Evolutionary conservation across 1,140 invertebrate genomes (phyloP).

Genomic region (Apis cerana): DNA sequence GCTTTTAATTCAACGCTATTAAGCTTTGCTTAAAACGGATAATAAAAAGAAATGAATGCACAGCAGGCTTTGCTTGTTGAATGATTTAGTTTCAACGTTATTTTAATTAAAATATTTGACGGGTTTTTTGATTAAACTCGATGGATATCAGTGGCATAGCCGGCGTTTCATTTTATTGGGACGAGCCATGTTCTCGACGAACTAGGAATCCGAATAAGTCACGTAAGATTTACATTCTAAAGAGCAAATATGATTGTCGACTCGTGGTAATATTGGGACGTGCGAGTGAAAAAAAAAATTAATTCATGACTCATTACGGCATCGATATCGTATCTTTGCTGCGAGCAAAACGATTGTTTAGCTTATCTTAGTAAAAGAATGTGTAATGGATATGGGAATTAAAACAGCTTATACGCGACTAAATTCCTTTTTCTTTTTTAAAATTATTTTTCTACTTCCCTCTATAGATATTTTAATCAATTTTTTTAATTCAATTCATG

Average conservation of each 20-base stretch:
- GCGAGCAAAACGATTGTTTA: slow-evolving; percentile 45
- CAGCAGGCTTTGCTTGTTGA: slow-evolving; percentile 1
- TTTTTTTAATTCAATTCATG: not conserved
- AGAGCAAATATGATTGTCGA: slow-evolving; percentile 2
- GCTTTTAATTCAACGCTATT: not conserved
- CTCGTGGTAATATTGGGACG: not conserved
- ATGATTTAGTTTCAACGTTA: not conserved
- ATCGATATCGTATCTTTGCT: slow-evolving; percentile 68
- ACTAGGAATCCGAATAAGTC: slow-evolving; percentile 24
- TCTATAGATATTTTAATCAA: not conserved
- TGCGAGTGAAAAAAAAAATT: slow-evolving; percentile 19
- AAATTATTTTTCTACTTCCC: slow-evolving; percentile 5
- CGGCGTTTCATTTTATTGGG: slow-evolving; percentile 35
- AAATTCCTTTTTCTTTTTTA: slow-evolving; percentile 1
- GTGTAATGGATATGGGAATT: slow-evolving; percentile 23
- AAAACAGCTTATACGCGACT: slow-evolving; percentile 6
- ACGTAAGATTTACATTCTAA: slow-evolving; percentile 45
- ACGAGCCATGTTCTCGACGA: slow-evolving; percentile 37
- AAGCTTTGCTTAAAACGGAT: slow-evolving; percentile 9
- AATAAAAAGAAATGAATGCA: not conserved
- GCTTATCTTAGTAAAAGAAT: slow-evolving; percentile 58
- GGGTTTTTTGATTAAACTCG: slow-evolving; percentile 36
- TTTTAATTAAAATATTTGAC: slow-evolving; percentile 10
- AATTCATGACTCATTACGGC: slow-evolving; percentile 55
- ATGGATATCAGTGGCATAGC: slow-evolving; percentile 36